Conservation (phyloP, 1,140 invertebrate genomes). For the Leptoteleia sp. region DNA sequence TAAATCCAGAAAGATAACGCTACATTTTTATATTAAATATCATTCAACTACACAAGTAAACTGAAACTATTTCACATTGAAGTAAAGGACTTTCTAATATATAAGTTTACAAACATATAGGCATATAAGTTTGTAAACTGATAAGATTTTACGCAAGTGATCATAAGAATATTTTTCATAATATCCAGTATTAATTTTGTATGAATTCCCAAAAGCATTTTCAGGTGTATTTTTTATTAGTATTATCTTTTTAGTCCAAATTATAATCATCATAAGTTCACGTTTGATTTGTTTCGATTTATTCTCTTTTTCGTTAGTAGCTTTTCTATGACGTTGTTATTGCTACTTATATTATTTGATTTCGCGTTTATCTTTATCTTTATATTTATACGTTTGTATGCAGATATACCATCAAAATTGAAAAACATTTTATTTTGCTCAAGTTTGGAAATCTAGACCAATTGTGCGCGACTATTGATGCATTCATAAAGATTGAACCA, state of each 20-base stretch:
- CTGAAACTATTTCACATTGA: no score
- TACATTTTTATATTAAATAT: no score
- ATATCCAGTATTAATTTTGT: no score
- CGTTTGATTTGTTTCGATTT: constrained; percentile 62
- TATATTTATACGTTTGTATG: constrained; percentile 66
- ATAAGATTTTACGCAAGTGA: no score
- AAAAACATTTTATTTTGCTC: constrained; percentile 41
- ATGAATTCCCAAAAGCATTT: no score
- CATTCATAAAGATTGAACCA: constrained; percentile 4
- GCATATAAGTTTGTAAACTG: no score
- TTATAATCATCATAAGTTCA: constrained; percentile 51
- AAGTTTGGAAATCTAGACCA: constrained; percentile 10
- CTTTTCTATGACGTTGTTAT: constrained; percentile 65
- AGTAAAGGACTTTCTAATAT: no score
- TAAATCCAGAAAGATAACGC: no score
- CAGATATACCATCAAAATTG: constrained; percentile 64
- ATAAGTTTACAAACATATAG: no score
- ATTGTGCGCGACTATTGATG: constrained; percentile 21
- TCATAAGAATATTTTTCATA: no score
- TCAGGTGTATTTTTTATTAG: no score
- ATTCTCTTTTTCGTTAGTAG: constrained; percentile 44
- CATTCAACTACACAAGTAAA: no score
- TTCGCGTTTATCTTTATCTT: constrained; percentile 59
- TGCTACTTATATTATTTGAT: constrained; percentile 71
- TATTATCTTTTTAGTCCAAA: constrained; percentile 24